Base-by-base conservation (phyloP, 2,113 vertebrate species). In the Colinus virginianus region DNA sequence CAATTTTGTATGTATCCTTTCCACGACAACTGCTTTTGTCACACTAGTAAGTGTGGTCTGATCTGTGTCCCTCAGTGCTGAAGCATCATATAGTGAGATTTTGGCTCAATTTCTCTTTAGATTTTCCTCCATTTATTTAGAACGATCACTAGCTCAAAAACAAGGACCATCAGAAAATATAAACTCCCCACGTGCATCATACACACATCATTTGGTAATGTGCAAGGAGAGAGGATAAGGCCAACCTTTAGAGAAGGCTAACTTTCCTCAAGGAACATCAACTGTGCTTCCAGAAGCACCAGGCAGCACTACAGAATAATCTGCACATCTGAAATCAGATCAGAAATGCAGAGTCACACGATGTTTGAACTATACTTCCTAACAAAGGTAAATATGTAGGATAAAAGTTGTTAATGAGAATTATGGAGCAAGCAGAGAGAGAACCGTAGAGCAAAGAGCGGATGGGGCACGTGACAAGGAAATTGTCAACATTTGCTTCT, bases 141-240 rank as follows among this genome's bases (percentile, higher is more conserved):
- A 25, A 13, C 69, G 53, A 45, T 30, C 40, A 59, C 8, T 63
- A 70, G 8, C 30, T 89, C 26, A 68, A 82, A 90, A 55, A 0
- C 13, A 84, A 67, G 22, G 25, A 38, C 4, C 2, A 40, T 3
- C 28, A 77, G 26, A 30, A 82, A 30, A 40, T 4, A 75, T 3
- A 45, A 78, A 55, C 5, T n/a, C 11, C 2, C 0, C 16, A 7
- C 28, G 4, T 36, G 23, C 0, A 0, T 32, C 43, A 34, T 20
- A 34, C 17, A 18, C 10, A 5, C 59, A 61, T 56, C 4, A 12
- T 56, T 69, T 62, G 43, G 20, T 48, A 51, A 45, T 74, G 87
- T 66, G 69, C 56, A 61, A 71, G 25, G 18, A 48, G 17, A 20
- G 4, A 72, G 42, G 11, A 13, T 3, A 64, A 48, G 11, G n/a